phyloP scores from a whole-genome alignment of 2,797 vertebrate genomes.

The Cryptoprocta ferox region DNA sequence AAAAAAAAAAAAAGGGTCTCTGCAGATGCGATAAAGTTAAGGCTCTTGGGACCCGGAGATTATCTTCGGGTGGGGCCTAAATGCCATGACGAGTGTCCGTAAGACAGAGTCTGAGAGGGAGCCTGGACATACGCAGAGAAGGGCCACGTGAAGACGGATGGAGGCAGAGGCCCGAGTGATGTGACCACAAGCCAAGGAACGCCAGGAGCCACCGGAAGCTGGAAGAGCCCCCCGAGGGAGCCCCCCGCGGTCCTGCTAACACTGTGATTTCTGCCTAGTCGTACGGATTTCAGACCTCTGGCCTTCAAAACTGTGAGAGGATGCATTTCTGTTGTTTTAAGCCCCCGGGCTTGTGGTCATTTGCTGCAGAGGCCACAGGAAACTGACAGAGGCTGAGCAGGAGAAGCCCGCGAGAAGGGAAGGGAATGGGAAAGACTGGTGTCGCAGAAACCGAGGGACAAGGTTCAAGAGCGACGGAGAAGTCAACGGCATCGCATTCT shows the following conservation, averaged over 20 bases:
- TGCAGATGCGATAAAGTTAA: neutral
- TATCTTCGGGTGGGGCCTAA: neutral
- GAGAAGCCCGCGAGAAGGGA: neutral
- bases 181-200: neutral
- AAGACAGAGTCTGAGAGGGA: neutral
- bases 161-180: neutral
- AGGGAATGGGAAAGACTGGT: neutral
- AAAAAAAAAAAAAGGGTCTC: neutral
- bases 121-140: neutral
- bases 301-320: neutral
- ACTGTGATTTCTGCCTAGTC: neutral
- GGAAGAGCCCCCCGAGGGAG: neutral
- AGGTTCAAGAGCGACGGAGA: neutral
- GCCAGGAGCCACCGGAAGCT: neutral
- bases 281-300: neutral
- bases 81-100: neutral
- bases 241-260: neutral
- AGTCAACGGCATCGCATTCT: neutral
- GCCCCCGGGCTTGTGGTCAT: neutral
- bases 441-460: neutral
- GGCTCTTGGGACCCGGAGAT: neutral
- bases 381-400: neutral
- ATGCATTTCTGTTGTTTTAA: conserved; percentile 31
- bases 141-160: neutral
- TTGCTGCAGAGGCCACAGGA: neutral